A percentile compares a stretch with the other conserved stretches of the same genome.
phyloP scores from a whole-genome alignment of 2,113 vertebrate genomes.

The Petromus typicus region DNA sequence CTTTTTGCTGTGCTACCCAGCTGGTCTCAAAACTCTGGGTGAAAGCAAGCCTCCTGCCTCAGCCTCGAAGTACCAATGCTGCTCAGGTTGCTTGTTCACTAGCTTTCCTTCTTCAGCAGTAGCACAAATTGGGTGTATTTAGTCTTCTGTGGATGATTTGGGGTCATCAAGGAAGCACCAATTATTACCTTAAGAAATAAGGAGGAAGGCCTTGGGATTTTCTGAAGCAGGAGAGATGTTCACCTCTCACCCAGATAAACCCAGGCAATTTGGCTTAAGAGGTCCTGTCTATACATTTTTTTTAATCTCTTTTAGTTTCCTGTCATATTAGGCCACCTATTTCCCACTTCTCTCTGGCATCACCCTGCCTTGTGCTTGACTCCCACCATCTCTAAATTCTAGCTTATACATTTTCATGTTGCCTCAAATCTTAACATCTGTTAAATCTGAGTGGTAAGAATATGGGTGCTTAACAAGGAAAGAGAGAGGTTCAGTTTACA shows the following conservation, averaged over 20 bases:
- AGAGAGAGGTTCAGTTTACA: neutral
- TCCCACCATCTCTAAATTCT: neutral
- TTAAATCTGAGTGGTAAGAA: neutral
- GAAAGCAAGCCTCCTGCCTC: neutral
- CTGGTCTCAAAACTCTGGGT: neutral
- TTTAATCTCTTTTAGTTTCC: neutral
- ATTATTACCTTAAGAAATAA: neutral
- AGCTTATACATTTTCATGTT: conserved; percentile 26
- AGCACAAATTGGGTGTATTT: neutral
- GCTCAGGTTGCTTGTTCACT: neutral
- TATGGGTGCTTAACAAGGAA: neutral
- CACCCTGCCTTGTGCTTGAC: neutral
- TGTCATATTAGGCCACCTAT: neutral
- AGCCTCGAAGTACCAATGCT: neutral
- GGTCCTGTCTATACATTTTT: conserved; percentile 1
- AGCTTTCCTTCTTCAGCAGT: neutral
- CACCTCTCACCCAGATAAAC: neutral
- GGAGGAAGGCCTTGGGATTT: neutral
- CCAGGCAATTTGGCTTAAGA: neutral
- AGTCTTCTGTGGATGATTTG: neutral
- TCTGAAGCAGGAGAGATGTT: neutral
- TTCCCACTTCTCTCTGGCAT: neutral
- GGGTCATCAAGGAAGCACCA: neutral
- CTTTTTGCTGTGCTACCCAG: neutral
- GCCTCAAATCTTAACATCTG: conserved; percentile 3